Base-by-base conservation (phyloP, 2,888 invertebrate genomes). In the Caenorhabditis angaria region DNA sequence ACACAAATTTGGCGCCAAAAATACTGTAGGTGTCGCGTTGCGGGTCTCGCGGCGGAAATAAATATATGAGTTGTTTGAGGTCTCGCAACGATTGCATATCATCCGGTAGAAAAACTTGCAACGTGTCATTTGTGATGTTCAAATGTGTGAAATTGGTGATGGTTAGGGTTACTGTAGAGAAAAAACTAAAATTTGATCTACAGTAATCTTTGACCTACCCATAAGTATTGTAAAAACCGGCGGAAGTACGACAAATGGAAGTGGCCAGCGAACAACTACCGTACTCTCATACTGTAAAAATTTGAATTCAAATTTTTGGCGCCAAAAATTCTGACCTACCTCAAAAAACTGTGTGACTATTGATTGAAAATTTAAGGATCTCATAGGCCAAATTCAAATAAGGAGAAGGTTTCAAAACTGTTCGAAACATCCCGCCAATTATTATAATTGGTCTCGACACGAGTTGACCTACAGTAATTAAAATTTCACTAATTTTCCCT, bases 71-170 rank as follows among this genome's bases (percentile, higher is more conserved):
- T 55, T 80, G 73, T 35, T 84, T 77, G 14, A 85, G 65, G 55
- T 86, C 77, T 8, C 66, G 32, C 22, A 87, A 65, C 28, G 85
- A 81, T 53, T 76, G 68, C 77, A 85, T 82, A 35, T 84, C 78
- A 57, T 87, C 87, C n/a, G 87, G 87, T 22, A 87, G 80, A 62
- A 87, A 87, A 56, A 87, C 83, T 70, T 80, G 77, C 24, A 81
- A 59, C 2, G 82, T 80, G 53, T 82, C 80, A 58, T 80, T 82
- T 10, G 77, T 76, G 24, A 77, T 63, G 50, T 80, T 79, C 55
- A 82, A 35, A 53, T 77, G 78, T 18, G 41, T 41, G 35, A 80
- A 77, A 51, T 80, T 70, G 6, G 59, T 51, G 2, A 71, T 63
- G 2, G 78, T 75, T 20, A 82, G 53, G 3, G 70, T 58, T 2